Conservation (phyloP, 2,888 invertebrate species). For the Spicauda simplicius region DNA sequence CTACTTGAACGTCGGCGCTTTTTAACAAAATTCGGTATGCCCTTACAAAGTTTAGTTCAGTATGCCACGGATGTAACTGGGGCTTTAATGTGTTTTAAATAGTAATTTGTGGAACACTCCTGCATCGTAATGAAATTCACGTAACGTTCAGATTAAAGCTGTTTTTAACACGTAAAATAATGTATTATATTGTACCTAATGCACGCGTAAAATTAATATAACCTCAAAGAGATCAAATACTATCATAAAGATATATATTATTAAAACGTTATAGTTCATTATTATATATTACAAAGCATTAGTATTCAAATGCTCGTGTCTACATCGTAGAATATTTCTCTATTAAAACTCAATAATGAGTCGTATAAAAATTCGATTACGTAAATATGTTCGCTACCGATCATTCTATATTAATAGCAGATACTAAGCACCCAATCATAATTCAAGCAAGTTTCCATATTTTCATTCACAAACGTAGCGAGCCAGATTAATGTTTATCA, state of each 20-base stretch:
- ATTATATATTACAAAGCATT: no score
- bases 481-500: slow-evolving; percentile 14
- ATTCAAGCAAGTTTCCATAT: slow-evolving; percentile 18
- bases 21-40: slow-evolving; percentile 58
- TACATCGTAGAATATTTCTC: no score
- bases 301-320: no score
- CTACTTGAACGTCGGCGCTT: slow-evolving; percentile 55
- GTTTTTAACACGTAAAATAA: not conserved
- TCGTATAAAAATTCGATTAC: not conserved
- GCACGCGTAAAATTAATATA: not conserved
- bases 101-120: slow-evolving; percentile 14
- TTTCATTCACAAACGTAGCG: slow-evolving; percentile 4
- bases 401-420: not conserved
- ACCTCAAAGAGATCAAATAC: not conserved
- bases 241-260: no score
- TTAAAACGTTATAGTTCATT: no score
- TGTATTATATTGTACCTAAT: not conserved
- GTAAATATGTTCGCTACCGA: not conserved
- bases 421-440: not conserved
- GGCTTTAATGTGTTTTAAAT: slow-evolving; percentile 28
- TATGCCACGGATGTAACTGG: slow-evolving; percentile 24
- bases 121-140: slow-evolving; percentile 5
- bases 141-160: not conserved
- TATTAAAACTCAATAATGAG: no score
- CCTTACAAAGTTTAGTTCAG: slow-evolving; percentile 39